Evolutionary conservation across 2,888 invertebrate genomes (phyloP).

Genomic region (Myopa testacea): DNA sequence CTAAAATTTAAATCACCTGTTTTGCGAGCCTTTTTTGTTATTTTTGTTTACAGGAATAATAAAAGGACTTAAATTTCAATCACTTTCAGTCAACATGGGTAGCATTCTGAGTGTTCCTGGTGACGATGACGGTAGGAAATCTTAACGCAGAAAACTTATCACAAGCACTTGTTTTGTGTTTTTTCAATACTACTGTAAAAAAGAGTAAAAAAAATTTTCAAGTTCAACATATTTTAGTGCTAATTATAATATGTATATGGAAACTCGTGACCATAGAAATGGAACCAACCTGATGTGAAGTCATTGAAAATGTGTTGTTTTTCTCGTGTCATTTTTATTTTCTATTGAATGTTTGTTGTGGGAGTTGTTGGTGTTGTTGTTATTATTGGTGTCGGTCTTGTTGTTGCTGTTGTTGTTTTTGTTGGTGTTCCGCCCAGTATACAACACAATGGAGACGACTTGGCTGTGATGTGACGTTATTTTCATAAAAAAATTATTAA

Average conservation of each 20-base stretch:
- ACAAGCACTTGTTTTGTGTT: neutral
- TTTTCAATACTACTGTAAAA: neutral
- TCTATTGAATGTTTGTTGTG: constrained; percentile 18
- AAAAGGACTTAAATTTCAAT: constrained; percentile 2
- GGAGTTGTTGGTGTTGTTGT: no score
- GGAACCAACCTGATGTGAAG: neutral
- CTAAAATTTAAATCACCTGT: constrained; percentile 35
- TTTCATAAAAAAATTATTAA: neutral
- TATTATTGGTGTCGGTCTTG: no score
- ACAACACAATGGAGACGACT: neutral
- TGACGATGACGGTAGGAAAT: constrained; percentile 27
- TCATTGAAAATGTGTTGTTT: constrained; percentile 4
- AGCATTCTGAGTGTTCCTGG: neutral
- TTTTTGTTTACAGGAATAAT: constrained; percentile 5
- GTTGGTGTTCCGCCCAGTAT: neutral
- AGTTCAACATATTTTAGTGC: constrained; percentile 15
- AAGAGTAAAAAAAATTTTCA: constrained; percentile 21
- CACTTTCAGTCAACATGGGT: constrained; percentile 5
- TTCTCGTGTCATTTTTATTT: neutral
- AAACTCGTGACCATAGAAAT: constrained; percentile 26
- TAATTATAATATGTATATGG: neutral
- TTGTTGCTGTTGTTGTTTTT: neutral
- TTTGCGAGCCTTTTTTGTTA: neutral
- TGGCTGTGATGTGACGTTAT: neutral
- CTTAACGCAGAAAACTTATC: neutral